These are phyloP conservation scores for Chrysoperla carnea DNA, from an alignment of 1,140 invertebrate species.

Conservation along the genomic window DNA sequence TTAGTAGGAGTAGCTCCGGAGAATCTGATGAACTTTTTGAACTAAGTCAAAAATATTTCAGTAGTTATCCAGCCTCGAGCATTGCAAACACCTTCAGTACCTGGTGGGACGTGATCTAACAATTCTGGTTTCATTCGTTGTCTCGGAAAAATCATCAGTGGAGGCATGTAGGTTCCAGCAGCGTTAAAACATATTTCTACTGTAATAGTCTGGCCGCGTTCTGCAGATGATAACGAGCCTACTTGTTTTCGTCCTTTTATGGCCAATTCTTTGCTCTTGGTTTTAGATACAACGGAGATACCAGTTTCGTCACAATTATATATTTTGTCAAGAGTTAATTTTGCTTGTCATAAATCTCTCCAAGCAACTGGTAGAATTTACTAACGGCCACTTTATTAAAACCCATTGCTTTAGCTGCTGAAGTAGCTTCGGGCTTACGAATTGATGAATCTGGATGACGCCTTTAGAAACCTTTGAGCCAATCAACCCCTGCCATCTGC, in stretches of 20 bases:
- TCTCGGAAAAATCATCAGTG: conserved; percentile 15
- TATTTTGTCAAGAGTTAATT: conserved; percentile 13
- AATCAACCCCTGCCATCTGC: conserved; percentile 13
- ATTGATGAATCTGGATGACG: conserved; percentile 12
- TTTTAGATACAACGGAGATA: conserved; percentile 21
- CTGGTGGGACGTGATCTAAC: conserved; percentile 11
- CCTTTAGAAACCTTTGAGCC: conserved; percentile 15
- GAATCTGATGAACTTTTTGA: conserved; percentile 15
- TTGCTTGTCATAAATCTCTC: conserved; percentile 10
- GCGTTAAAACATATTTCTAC: conserved; percentile 21
- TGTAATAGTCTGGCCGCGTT: no score
- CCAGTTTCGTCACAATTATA: conserved; percentile 24
- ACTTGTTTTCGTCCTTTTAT: conserved; percentile 20
- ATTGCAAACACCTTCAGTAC: conserved; percentile 11
- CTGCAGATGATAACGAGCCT: conserved; percentile 13
- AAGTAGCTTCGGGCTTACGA: conserved; percentile 17
- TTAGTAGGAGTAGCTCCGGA: conserved; percentile 7
- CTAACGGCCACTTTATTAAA: conserved; percentile 6
- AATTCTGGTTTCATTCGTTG: conserved; percentile 11
- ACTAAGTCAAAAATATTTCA: conserved; percentile 17
- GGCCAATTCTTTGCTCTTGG: conserved; percentile 16
- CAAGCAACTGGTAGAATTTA: no score
- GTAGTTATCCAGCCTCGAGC: conserved; percentile 17
- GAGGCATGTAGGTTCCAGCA: conserved; percentile 16
- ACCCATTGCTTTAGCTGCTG: conserved; percentile 12